Conservation (phyloP, 2,113 vertebrate species). For the Callaeas wilsoni region DNA sequence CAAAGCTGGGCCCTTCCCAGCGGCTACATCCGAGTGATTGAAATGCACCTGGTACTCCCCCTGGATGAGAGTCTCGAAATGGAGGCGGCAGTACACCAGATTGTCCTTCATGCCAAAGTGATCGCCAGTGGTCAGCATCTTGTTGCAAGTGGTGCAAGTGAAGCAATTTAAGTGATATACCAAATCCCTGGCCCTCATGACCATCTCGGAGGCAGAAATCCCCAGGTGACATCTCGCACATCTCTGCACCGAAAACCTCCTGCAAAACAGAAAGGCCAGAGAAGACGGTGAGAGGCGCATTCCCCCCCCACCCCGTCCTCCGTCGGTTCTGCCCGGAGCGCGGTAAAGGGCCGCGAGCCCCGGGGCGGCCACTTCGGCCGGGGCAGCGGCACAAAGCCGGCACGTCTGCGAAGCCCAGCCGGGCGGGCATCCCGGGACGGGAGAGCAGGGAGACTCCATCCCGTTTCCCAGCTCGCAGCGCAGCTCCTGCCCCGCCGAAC, state of each 20-base stretch:
- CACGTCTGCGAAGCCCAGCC: neutral
- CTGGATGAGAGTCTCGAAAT: slow-evolving; percentile 98
- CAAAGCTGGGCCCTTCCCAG: slow-evolving; percentile 84
- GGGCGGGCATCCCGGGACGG: neutral
- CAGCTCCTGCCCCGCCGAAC: neutral
- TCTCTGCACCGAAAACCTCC: slow-evolving; percentile 98
- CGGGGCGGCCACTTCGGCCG: neutral
- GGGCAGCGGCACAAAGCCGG: neutral
- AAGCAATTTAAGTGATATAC: slow-evolving; percentile 99
- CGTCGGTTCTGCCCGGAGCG: neutral
- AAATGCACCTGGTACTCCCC: slow-evolving; percentile 95
- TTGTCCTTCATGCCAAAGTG: slow-evolving; percentile 99
- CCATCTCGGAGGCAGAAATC: slow-evolving; percentile 99
- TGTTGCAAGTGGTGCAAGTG: slow-evolving; percentile 97
- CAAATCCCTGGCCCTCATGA: slow-evolving; percentile 97
- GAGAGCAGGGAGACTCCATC: neutral
- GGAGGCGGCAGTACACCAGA: slow-evolving; percentile 97
- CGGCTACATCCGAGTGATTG: slow-evolving; percentile 89
- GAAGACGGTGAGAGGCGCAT: slow-evolving; percentile 24
- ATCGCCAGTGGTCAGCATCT: slow-evolving; percentile 97
- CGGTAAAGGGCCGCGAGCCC: neutral
- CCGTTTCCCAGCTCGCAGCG: neutral
- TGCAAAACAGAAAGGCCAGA: slow-evolving; percentile 72
- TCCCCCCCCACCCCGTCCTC: neutral
- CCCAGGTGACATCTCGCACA: slow-evolving; percentile 97